These are phyloP conservation scores for Ceriagrion tenellum DNA, from an alignment of 2,888 invertebrate genomes.

Conservation along the genomic window DNA sequence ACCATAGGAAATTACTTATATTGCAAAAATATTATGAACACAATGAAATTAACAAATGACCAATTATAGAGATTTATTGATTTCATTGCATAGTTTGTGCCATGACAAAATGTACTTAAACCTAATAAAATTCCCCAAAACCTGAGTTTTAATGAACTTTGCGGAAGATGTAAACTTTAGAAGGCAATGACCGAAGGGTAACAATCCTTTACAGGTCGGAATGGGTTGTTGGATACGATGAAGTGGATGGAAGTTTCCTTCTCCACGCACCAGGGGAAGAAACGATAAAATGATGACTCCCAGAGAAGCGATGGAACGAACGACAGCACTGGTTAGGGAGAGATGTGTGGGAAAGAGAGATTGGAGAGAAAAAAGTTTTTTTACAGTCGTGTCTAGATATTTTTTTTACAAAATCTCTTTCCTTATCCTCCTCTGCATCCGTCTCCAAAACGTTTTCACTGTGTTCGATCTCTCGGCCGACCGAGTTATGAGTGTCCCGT, in stretches of 20 bases:
- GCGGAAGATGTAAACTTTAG: neutral
- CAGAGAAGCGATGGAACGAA: neutral
- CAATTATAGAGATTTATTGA: no score
- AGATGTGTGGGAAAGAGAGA: neutral
- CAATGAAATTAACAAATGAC: no score
- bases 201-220: neutral
- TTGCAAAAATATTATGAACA: no score
- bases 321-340: neutral
- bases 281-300: neutral
- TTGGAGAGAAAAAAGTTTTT: neutral
- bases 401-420: slow-evolving; percentile 1
- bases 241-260: neutral
- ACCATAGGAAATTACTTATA: no score
- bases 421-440: neutral
- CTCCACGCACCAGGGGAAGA: neutral
- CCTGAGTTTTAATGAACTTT: neutral
- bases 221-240: neutral
- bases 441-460: neutral
- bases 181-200: neutral
- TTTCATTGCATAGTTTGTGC: no score
- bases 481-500: neutral
- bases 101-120: neutral
- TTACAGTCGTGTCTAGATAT: neutral
- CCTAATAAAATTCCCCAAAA: neutral
- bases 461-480: neutral